Percentiles rank a stretch among this genome's conserved stretches.
Conservation (phyloP, 2,888 invertebrate species). For the Meghimatium bilineatum region DNA sequence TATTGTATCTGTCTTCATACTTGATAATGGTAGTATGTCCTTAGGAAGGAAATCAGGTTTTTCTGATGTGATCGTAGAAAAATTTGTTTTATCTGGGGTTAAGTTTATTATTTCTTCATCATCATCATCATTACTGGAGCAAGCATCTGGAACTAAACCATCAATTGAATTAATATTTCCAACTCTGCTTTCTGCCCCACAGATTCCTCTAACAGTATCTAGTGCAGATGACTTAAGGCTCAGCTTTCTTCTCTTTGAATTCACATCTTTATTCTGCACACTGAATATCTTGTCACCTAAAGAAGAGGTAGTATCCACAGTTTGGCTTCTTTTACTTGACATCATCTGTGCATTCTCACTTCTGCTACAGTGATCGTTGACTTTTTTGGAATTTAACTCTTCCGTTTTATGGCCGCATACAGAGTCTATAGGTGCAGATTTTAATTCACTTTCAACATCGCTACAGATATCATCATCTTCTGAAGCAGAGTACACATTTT, state of each 20-base stretch:
- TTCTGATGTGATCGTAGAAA: neutral
- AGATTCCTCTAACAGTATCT: neutral
- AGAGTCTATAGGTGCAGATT: neutral
- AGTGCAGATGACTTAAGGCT: neutral
- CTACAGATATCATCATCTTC: conserved; percentile 32
- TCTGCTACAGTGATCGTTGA: neutral
- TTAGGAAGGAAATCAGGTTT: neutral
- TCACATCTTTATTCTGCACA: neutral
- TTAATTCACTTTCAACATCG: conserved; percentile 14
- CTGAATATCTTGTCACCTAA: neutral
- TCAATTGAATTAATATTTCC: neutral
- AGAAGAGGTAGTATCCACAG: neutral
- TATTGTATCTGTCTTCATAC: neutral
- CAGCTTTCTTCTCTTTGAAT: conserved; percentile 6
- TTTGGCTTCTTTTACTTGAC: conserved; percentile 9
- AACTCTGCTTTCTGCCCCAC: neutral
- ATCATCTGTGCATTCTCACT: neutral
- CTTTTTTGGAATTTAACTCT: neutral
- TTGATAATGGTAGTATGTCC: neutral
- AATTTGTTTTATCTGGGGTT: neutral
- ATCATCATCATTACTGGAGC: conserved; percentile 24
- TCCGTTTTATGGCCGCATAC: neutral
- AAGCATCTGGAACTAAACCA: neutral
- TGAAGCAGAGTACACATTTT: conserved; percentile 41
- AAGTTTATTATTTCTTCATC: neutral